Base-by-base conservation (phyloP, 2,113 vertebrate genomes). In the Oreochromis spilurus region DNA sequence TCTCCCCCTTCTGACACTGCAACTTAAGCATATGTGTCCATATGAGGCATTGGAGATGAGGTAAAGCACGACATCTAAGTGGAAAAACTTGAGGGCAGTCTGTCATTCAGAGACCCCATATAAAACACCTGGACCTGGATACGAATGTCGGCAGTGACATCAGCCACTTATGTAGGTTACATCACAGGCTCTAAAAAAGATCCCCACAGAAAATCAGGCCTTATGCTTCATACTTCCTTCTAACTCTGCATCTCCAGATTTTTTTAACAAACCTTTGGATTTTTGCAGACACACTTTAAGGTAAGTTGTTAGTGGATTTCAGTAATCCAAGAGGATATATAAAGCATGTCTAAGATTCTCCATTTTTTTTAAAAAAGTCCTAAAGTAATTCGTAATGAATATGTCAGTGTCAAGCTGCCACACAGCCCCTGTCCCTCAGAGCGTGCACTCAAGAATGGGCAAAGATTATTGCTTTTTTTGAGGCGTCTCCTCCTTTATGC, bases 381-480 rank as follows among this genome's bases (percentile, higher is more conserved):
- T 53, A n/a, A 81, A 67, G 26, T 50, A 38, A 40, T 38, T 55
- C 8, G 6, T 48, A 43, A 65, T 87, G 34, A 67, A 91, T 77
- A 11, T 14, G 24, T 81, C 43, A 54, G 8, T 82, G 82, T 84
- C 81, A 82, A 43, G 17, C 79, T 90, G 87, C 40, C 24, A 84
- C 29, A 80, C 87, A 92, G 91, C 80, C 53, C 62, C 24, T 54
- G 60, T 81, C 55, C 67, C 82, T 58, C 67, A 82, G 87, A 88
- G 67, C 4, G 34, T 83, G 85, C 48, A 45, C 79, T 67, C 36
- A 54, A 88, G 87, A 93, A 89, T 81, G 84, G 83, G 80, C 86
- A 77, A 82, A 91, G 92, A 94, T 93, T 95, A 85, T 40, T 88
- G 10, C 45, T 92, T 91, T 94, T 92, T 90, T 85, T 81, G 55